Conservation (phyloP, 2,113 vertebrate species). For the Callipepla californica region DNA sequence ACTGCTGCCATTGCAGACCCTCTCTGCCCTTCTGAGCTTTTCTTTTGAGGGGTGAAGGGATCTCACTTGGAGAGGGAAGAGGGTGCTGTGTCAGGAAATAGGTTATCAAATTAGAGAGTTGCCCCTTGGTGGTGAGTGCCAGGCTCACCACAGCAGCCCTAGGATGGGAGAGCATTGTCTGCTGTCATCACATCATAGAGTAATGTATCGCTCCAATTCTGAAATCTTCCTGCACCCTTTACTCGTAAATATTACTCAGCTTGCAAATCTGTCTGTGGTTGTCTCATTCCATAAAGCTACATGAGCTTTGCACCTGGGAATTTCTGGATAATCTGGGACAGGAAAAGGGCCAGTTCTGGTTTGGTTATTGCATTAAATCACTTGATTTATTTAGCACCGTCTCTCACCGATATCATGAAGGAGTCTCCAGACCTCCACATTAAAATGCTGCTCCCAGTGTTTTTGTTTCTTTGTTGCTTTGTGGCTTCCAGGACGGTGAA, state of each 20-base stretch:
- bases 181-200: background rate
- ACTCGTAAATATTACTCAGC: background rate
- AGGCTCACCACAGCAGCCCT: background rate
- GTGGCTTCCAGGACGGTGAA: background rate
- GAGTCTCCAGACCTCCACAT: background rate
- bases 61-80: background rate
- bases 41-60: background rate
- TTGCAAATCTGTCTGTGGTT: background rate
- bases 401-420: background rate
- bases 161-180: background rate
- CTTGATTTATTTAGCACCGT: background rate
- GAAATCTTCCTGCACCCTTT: background rate
- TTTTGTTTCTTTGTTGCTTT: background rate
- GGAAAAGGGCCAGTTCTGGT: background rate
- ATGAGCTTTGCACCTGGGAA: background rate
- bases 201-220: background rate
- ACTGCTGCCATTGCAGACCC: background rate
- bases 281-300: background rate
- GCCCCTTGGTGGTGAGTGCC: accelerated
- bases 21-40: background rate
- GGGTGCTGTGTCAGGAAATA: background rate
- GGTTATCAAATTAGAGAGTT: background rate
- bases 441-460: background rate
- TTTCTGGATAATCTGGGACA: background rate
- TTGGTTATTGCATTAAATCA: background rate